These are phyloP conservation scores for Azemiops feae DNA, from an alignment of 2,113 vertebrate genomes.

Conservation along the genomic window DNA sequence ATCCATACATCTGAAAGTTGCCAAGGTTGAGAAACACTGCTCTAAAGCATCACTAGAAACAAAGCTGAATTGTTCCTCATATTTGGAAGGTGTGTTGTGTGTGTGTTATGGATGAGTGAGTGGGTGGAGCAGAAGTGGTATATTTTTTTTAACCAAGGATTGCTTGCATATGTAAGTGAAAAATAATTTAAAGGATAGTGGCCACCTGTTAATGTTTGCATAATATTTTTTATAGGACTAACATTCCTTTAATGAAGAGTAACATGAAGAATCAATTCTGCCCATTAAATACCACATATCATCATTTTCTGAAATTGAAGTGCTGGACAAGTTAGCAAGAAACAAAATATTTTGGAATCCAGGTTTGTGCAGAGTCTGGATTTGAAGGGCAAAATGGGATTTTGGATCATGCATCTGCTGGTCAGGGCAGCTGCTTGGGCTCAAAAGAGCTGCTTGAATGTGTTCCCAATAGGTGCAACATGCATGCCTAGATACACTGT, in stretches of 20 bases:
- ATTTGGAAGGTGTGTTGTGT: background rate
- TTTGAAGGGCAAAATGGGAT: background rate
- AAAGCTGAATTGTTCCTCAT: background rate
- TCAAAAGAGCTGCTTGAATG: background rate
- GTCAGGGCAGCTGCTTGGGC: background rate
- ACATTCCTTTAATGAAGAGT: constrained; percentile 31
- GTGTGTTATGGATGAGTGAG: background rate
- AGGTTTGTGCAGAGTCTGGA: background rate
- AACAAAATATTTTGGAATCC: background rate
- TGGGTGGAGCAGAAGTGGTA: background rate
- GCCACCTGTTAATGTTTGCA: background rate
- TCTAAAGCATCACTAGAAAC: background rate
- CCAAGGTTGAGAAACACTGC: background rate
- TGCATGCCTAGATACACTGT: background rate
- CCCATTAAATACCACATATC: constrained; percentile 26
- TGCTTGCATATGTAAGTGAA: background rate
- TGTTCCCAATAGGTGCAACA: background rate
- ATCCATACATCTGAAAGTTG: background rate
- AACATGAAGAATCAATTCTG: constrained; percentile 19
- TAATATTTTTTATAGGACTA: background rate
- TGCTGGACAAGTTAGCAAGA: background rate
- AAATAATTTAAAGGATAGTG: background rate
- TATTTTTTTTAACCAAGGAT: background rate
- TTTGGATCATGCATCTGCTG: background rate
- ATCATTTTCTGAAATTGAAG: background rate